Percentiles rank a stretch among this genome's conserved stretches.
Conservation (phyloP, 2,797 vertebrate species). For the Macropus fuliginosus region DNA sequence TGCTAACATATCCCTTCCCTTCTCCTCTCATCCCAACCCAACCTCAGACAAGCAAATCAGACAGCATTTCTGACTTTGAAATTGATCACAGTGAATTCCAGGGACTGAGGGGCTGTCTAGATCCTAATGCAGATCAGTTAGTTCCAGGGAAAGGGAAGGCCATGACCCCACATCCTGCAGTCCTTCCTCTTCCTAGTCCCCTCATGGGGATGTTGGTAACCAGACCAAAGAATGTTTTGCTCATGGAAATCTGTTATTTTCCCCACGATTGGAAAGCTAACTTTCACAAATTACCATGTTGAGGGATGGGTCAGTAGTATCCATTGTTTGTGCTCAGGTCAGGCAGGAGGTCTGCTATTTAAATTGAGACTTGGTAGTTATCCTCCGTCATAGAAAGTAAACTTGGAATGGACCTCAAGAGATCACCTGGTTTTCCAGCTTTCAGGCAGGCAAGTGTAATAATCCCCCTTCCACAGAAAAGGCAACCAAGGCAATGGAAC, state of each 20-base stretch:
- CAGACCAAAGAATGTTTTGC: background rate
- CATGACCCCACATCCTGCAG: background rate
- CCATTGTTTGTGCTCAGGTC: background rate
- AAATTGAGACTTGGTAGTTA: too few species aligned
- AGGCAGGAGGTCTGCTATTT: background rate
- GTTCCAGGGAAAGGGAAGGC: background rate
- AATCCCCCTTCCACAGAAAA: too few species aligned
- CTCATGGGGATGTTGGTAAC: background rate
- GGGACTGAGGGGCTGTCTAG: background rate
- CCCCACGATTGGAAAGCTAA: background rate
- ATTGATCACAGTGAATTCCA: background rate
- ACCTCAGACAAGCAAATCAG: background rate
- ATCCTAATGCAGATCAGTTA: background rate
- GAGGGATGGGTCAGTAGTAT: background rate
- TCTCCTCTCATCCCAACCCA: background rate
- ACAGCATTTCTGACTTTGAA: background rate
- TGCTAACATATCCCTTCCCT: too few species aligned
- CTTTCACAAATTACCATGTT: background rate
- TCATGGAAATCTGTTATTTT: background rate
- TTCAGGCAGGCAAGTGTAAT: too few species aligned
- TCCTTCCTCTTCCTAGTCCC: background rate
- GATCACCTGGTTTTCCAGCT: too few species aligned
- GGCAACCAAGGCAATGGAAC: too few species aligned
- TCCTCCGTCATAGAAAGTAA: too few species aligned
- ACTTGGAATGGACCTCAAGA: too few species aligned